Evolutionary conservation across 2,797 vertebrate species (phyloP).

Genomic region (Tamandua tetradactyla): DNA sequence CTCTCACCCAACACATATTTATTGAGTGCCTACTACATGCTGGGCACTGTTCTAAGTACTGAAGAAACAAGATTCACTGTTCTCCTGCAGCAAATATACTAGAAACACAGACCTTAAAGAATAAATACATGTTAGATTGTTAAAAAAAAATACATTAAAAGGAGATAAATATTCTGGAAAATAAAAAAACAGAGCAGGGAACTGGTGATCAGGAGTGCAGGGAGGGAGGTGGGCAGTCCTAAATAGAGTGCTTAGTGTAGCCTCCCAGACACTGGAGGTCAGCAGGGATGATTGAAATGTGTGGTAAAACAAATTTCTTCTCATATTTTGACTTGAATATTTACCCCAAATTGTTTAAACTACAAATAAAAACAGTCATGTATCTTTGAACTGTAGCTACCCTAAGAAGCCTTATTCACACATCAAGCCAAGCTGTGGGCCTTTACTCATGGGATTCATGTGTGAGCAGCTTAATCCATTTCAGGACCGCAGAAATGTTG

Average conservation of each 20-base stretch:
- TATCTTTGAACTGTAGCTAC: neutral
- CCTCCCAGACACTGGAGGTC: neutral
- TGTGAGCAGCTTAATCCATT: neutral
- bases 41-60: too few species aligned
- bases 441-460: constrained; percentile 19
- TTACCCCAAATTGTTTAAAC: neutral
- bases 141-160: too few species aligned
- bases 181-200: neutral
- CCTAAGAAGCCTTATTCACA: too few species aligned
- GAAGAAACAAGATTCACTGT: too few species aligned
- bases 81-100: too few species aligned
- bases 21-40: too few species aligned
- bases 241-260: neutral
- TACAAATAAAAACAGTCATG: neutral
- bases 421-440: constrained; percentile 4
- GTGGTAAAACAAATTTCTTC: neutral
- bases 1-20: too few species aligned
- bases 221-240: neutral
- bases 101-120: too few species aligned
- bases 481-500: constrained; percentile 80
- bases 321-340: neutral
- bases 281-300: neutral
- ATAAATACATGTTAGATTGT: neutral
- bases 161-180: neutral
- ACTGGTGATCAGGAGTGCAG: neutral